Evolutionary conservation across 2,797 vertebrate genomes (phyloP), one percentile per base, ranked within the genome.

Genomic region (Loriculus beryllinus): DNA sequence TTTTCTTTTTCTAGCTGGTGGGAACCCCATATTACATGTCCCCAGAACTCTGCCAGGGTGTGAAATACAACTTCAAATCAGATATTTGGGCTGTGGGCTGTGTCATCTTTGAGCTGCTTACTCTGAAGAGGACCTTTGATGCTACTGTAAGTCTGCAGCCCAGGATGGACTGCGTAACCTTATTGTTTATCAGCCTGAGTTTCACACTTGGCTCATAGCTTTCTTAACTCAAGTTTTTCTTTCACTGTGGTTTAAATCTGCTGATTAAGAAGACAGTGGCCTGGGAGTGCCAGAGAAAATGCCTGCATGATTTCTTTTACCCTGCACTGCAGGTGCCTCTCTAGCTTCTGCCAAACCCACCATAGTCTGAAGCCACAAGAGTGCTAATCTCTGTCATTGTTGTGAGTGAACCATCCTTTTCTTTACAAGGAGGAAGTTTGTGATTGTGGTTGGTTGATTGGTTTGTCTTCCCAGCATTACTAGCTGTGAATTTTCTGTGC

Each of bases 1-100:
- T 85, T 92, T 8, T 96, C 20, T 96, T 97, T 96, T 94, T 71
- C 90, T 94, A 99, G 99, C 99, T 99, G 97, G 99, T 99, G 40
- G 99, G 99, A 96, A 99, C 99, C 23, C 99, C 99, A 0, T 99
- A 99, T 96, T 99, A 99, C 97, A 99, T 99, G 99, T 99, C 99
- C 72, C 99, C 99, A 62, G 99, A 99, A 95, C 98, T 99, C 77
- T 99, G 99, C 95, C 99, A 99, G 95, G 99, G 99, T 84, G 97
- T 99, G 45, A 99, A 99, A 96, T 99, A 99, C 97, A 99, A 99
- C 98, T 99, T 99, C 95, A 99, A 99, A 96, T 99, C 99, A 8
- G 99, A 99, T 97, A 99, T 99, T 96, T 99, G 99, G 99, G 99
- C 99, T 64, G 98, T 99, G 97, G 99, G 99, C 57, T 99, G 99